These are phyloP conservation scores for Mandrillus leucophaeus DNA, from an alignment of 2,113 vertebrate species.

Conservation along the genomic window DNA sequence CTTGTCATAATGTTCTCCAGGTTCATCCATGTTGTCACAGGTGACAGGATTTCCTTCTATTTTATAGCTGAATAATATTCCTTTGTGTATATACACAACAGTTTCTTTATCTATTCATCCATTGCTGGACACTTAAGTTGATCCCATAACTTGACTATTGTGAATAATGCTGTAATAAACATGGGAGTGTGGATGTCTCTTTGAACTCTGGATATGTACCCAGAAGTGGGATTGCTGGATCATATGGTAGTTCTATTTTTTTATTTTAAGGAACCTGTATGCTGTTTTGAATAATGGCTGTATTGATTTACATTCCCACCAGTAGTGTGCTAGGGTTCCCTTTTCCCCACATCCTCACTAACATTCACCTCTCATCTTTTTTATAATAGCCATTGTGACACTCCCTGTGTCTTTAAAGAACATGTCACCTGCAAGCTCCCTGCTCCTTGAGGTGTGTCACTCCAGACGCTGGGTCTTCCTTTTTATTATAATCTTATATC, in stretches of 20 bases:
- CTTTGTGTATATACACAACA: neutral
- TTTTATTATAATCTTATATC: neutral
- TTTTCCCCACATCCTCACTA: neutral
- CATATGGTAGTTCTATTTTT: neutral
- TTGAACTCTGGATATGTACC: neutral
- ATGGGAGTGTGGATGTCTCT: fast-evolving
- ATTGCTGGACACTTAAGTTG: no score
- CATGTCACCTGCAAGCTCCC: neutral
- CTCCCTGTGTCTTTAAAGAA: neutral
- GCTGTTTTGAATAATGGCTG: neutral
- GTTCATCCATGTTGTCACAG: neutral
- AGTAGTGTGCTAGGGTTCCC: neutral
- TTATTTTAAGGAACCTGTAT: neutral
- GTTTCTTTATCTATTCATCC: neutral
- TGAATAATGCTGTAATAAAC: neutral
- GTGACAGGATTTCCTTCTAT: neutral
- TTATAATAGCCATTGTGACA: neutral
- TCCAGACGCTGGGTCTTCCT: neutral
- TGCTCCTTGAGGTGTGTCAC: neutral
- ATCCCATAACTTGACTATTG: neutral
- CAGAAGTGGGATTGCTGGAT: neutral
- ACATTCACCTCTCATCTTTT: neutral
- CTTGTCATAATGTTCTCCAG: neutral
- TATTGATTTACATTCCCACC: neutral
- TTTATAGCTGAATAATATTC: neutral